phyloP scores from a whole-genome alignment of 64 coral and sea anemone species.

The Stichodactyla helianthus region DNA sequence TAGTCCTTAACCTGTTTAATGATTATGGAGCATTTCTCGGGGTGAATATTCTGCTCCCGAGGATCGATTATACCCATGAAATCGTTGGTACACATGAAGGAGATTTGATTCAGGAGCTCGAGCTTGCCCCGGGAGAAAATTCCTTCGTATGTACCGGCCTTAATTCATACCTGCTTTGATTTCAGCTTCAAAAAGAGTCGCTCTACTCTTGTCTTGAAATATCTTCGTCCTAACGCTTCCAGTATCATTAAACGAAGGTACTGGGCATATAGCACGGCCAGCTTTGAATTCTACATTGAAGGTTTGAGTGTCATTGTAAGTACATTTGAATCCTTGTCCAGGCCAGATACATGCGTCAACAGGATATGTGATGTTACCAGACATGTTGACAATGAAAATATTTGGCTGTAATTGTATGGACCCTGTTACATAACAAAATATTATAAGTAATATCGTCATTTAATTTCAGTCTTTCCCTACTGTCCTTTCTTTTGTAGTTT shows the following conservation, averaged over 20 bases:
- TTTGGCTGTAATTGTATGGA: neutral
- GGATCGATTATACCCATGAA: too few relatives aligned
- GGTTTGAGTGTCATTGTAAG: neutral
- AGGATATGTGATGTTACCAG: neutral
- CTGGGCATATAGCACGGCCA: neutral
- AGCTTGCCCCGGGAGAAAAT: too few relatives aligned
- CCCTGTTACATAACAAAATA: neutral
- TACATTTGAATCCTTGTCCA: slow-evolving; percentile 1
- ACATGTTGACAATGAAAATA: neutral
- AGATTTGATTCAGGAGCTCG: too few relatives aligned
- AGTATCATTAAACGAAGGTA: neutral
- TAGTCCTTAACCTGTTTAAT: too few relatives aligned
- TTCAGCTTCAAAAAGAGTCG: neutral
- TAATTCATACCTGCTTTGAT: neutral
- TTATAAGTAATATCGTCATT: neutral
- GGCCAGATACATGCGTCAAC: slow-evolving; percentile 1
- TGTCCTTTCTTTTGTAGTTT: neutral
- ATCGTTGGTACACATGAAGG: too few relatives aligned
- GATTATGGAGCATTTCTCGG: too few relatives aligned
- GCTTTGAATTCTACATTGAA: neutral
- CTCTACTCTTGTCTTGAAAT: neutral
- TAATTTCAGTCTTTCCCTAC: neutral
- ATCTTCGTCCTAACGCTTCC: neutral
- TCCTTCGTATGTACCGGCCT: too few relatives aligned
- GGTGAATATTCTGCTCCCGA: too few relatives aligned